Evolutionary conservation across 2,888 invertebrate species (phyloP), one percentile per base, ranked within the genome.

Genomic region (Athripsodes cinereus): DNA sequence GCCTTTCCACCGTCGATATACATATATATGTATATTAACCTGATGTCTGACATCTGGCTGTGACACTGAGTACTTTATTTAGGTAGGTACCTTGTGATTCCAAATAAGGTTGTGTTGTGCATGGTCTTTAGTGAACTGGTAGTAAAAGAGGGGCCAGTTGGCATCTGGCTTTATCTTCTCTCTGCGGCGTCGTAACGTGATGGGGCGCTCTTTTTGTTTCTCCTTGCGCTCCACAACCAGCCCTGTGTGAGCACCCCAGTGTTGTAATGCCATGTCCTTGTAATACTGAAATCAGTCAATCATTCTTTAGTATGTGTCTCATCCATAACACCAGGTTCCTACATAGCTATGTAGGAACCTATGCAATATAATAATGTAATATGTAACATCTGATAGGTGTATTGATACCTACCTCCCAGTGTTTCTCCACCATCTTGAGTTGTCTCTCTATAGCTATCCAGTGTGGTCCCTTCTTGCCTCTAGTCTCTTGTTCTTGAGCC

Each of bases 101-200:
- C 99, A 99, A 68, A 99, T 96, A 44, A 99, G 81, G 77, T 98
- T 96, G 0, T 98, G 94, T 72, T 94, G 83, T 58, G 92, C 88
- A 71, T 98, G 98, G 76, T 99, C 96, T 69, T 86, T 85, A 69
- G 86, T 86, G 75, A 99, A 99, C 74, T 94, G 91, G 74, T 92
- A 94, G 76, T 95, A 98, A 78, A 99, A 97, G 65, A 94, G 80
- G 53, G 87, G 84, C 92, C 96, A 96, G 76, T 96, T 96, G 19
- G 90, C 88, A 67, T 86, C 86, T 53, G 89, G 86, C 75, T 93
- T 93, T 61, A 96, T 85, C 62, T 91, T 75, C 72, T 96, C 94
- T 20, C 99, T 79, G 5, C 97, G 81, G 67, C 96, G 88, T 35
- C 98, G 81, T 66, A 99, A 75, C 2, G 97, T 92, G 8, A 99